Evolutionary conservation across 2,888 invertebrate genomes (phyloP), one percentile per base, ranked within the genome.

Genomic region (Dryadula phaetusa): DNA sequence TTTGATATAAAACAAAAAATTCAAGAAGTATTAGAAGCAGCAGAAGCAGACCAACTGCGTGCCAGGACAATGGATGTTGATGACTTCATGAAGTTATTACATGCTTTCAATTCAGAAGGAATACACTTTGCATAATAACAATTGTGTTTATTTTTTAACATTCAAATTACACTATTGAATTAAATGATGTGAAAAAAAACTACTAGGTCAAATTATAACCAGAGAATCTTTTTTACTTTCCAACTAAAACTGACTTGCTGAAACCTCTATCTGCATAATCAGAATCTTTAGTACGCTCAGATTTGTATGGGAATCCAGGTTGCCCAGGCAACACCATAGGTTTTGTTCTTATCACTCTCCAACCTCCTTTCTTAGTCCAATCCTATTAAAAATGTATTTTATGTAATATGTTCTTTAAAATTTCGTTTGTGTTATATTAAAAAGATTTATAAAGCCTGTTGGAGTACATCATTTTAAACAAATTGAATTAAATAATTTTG

Each of bases 31-130:
- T 91, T 99, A 73, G 87, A 87, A 67, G 94, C 93, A 64, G 93
- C 94, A 67, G 94, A 94, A 71, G 96, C 96, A 79, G 95, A 95
- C 64, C 94, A 96, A 74, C 95, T 95, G 85, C 94, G 99, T 79
- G 98, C 99, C 0, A 93, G 99, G 78, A 96, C 95, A 5, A 98
- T 99, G 99, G 98, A 99, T 82, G 96, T 97, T 75, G 99, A 99
- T 92, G 99, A 99, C 84, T 99, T 99, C 83, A 96, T 99, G 91
- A 94, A 94, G 72, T 89, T 99, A 66, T 89, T 99, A 77, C 95
- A 97, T 86, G 96, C 95, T 42, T 99, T 99, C 84, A 99, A 99
- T 88, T 94, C 94, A 63, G 96, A 96, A 86, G 99, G 98, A 79
- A 96, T 99, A 84, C 99, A 99, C 93, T 99, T 99, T 92, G 94